A percentile compares a stretch with the other conserved stretches of the same genome.
Conservation (phyloP, 2,888 invertebrate species). For the Dichetophora obliterata region DNA sequence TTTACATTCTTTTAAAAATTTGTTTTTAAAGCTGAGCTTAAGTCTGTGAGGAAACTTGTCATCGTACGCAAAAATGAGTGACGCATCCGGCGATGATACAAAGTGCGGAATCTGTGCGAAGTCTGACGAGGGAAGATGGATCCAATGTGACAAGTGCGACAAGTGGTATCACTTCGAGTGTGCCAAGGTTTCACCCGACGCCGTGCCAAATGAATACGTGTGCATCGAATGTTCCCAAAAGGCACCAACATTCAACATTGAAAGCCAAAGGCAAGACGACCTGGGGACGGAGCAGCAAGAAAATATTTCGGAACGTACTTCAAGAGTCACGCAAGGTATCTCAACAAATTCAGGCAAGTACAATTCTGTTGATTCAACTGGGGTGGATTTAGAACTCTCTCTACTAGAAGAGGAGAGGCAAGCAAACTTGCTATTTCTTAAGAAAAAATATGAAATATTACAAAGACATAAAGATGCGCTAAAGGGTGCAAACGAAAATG, state of each 20-base stretch:
- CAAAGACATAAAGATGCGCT: background rate
- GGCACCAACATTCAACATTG: background rate
- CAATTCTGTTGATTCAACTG: background rate
- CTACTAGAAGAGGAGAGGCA: background rate
- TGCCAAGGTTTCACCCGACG: background rate
- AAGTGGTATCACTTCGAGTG: background rate
- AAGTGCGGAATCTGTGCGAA: background rate
- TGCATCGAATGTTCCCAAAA: background rate
- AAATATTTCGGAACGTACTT: background rate
- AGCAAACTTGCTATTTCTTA: background rate
- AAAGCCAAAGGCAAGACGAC: background rate
- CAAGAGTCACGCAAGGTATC: background rate
- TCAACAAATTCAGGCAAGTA: background rate
- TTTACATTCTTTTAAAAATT: too few relatives aligned
- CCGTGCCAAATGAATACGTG: background rate
- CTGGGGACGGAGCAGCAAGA: too few relatives aligned
- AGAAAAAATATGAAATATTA: slow-evolving; percentile 2
- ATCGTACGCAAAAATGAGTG: too few relatives aligned
- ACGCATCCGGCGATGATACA: background rate
- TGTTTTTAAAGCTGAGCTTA: too few relatives aligned
- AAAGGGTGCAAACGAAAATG: background rate
- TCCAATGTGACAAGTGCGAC: background rate
- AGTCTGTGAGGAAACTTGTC: too few relatives aligned
- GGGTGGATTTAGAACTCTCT: background rate
- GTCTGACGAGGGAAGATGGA: background rate